A percentile compares a stretch with the other conserved stretches of the same genome.
phyloP scores from a whole-genome alignment of 2,797 vertebrate genomes.

The Gadopsis bispinosus region DNA sequence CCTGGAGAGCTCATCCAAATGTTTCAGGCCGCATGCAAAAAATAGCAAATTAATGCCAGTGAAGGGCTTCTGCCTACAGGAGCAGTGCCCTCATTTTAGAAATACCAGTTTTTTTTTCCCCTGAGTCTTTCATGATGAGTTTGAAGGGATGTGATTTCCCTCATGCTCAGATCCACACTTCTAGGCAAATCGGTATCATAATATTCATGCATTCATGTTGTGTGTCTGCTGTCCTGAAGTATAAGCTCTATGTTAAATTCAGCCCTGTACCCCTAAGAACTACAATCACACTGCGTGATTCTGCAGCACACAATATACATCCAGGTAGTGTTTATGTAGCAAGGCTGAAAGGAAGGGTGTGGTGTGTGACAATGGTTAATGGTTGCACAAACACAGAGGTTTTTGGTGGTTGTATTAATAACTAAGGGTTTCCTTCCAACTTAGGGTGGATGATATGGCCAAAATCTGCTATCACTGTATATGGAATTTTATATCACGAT shows the following conservation, averaged over 20 bases:
- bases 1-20: slow-evolving; percentile 85
- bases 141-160: slow-evolving; percentile 65
- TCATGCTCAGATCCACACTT: slow-evolving; percentile 48
- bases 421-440: no score
- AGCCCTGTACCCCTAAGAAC: neutral
- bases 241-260: slow-evolving; percentile 11
- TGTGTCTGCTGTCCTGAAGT: slow-evolving; percentile 12
- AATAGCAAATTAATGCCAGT: slow-evolving; percentile 88
- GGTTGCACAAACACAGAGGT: neutral
- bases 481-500: no score
- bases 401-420: no score
- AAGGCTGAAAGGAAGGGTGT: neutral
- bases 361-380: no score
- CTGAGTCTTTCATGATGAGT: slow-evolving; percentile 66
- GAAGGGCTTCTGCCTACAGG: slow-evolving; percentile 83
- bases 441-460: no score
- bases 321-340: neutral
- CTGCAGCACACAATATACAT: neutral
- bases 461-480: no score
- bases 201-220: slow-evolving; percentile 44
- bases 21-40: slow-evolving; percentile 84
- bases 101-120: slow-evolving; percentile 68
- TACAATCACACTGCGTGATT: neutral
- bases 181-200: slow-evolving; percentile 46
- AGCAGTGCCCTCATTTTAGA: slow-evolving; percentile 81